These are phyloP conservation scores for Xiphydria camelus DNA, from an alignment of 2,888 invertebrate genomes.

Conservation along the genomic window DNA sequence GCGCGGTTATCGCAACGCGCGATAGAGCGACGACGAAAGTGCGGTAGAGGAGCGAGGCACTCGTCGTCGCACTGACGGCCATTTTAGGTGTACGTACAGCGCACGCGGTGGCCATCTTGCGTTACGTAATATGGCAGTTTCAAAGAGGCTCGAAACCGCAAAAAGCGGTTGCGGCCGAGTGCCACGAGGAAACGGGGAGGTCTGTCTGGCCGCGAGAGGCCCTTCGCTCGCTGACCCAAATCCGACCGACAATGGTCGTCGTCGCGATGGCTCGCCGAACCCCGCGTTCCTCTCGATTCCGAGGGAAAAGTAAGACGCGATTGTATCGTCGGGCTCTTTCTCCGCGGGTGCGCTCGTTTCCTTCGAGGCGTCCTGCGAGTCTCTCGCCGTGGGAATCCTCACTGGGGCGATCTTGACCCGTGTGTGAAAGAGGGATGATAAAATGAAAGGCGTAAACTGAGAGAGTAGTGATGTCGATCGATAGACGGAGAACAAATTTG, in stretches of 20 bases:
- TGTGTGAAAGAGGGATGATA: no score
- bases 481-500: no score
- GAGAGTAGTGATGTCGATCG: no score
- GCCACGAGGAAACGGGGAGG: slow-evolving; percentile 41
- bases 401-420: no score
- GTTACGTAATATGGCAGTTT: not conserved
- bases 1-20: no score
- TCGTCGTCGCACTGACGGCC: no score
- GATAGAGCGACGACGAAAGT: not conserved
- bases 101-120: not conserved
- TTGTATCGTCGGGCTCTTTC: no score
- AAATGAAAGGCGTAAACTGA: no score
- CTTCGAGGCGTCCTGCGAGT: no score
- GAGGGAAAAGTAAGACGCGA: not conserved
- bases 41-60: slow-evolving; percentile 2
- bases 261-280: slow-evolving; percentile 35
- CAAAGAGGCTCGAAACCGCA: slow-evolving; percentile 27
- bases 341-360: no score
- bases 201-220: slow-evolving; percentile 32
- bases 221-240: slow-evolving; percentile 46
- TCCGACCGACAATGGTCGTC: slow-evolving; percentile 38
- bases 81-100: not conserved
- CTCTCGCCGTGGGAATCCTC: no score
- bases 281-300: slow-evolving; percentile 18
- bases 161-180: slow-evolving; percentile 32